Percentiles rank a stretch among this genome's conserved stretches.
Evolutionary conservation across 2,113 vertebrate species (phyloP).

Genomic region (Coptodon bakossiorum): DNA sequence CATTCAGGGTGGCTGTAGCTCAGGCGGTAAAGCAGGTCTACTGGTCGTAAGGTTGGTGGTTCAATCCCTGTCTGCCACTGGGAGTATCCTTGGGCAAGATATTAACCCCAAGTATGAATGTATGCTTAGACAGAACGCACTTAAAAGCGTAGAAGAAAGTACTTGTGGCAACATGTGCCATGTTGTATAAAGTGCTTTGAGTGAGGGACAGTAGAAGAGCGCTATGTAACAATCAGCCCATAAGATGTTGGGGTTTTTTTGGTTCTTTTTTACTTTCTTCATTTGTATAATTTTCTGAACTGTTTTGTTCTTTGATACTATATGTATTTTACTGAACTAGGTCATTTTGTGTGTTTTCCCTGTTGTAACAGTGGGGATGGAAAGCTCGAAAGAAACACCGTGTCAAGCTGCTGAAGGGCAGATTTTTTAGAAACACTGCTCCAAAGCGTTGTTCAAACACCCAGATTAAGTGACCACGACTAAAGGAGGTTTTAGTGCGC

Average conservation of each 20-base stretch:
- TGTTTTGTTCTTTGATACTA: not conserved
- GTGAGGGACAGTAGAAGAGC: not conserved
- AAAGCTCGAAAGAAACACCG: not conserved
- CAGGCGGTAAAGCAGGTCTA: not conserved
- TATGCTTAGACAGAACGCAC: not conserved
- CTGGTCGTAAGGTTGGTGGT: rapidly evolving
- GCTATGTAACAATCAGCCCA: not conserved
- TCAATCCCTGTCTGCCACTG: not conserved
- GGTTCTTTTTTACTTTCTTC: not conserved
- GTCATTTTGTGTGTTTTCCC: not conserved
- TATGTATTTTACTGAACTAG: not conserved
- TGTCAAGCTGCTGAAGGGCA: not conserved
- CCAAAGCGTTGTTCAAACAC: not conserved
- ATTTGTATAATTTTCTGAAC: not conserved
- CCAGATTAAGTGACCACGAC: not conserved
- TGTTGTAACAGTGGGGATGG: not conserved
- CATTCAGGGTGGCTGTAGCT: not conserved
- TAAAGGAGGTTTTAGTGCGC: not conserved
- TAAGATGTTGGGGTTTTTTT: not conserved
- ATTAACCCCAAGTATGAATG: not conserved
- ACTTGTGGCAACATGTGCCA: not conserved
- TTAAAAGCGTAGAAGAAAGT: not conserved
- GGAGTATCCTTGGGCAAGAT: not conserved
- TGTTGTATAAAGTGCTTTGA: not conserved
- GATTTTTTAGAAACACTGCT: not conserved